phyloP scores from a whole-genome alignment of 2,888 invertebrate genomes.

The Cepaea hortensis region DNA sequence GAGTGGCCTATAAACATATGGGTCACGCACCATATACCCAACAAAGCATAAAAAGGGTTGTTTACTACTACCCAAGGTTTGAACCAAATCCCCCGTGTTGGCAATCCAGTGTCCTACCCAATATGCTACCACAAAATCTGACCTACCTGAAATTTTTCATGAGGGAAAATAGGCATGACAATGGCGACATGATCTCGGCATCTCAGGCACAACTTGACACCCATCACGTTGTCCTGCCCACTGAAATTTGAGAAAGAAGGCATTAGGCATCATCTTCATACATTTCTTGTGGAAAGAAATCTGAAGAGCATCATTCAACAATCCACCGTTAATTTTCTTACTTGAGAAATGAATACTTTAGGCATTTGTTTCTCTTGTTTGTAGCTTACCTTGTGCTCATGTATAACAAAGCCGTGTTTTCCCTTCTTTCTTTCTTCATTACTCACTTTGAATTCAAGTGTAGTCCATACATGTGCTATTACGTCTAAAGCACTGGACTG shows the following conservation, averaged over 20 bases:
- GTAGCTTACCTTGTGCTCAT: not conserved
- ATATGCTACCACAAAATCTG: not conserved
- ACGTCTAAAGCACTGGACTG: no score
- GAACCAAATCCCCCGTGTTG: no score
- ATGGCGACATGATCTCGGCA: conserved; percentile 30
- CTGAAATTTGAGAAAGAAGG: conserved; percentile 79
- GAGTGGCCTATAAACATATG: no score
- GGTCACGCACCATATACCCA: no score
- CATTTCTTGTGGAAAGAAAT: not conserved
- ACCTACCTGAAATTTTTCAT: conserved; percentile 43
- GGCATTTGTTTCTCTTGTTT: not conserved
- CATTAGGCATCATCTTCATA: not conserved
- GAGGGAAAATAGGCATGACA: conserved; percentile 36
- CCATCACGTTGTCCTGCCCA: conserved; percentile 88
- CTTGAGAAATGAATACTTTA: not conserved
- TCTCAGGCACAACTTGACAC: conserved; percentile 84
- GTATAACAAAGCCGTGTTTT: not conserved
- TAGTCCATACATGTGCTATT: no score
- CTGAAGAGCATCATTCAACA: not conserved
- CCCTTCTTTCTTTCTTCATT: no score
- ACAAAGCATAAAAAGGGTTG: no score
- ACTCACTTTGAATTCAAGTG: no score
- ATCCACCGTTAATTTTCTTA: not conserved
- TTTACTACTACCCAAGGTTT: no score
- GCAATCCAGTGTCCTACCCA: no score